Base-by-base conservation (phyloP, 2,888 invertebrate genomes). In the Napeogenes sylphis region DNA sequence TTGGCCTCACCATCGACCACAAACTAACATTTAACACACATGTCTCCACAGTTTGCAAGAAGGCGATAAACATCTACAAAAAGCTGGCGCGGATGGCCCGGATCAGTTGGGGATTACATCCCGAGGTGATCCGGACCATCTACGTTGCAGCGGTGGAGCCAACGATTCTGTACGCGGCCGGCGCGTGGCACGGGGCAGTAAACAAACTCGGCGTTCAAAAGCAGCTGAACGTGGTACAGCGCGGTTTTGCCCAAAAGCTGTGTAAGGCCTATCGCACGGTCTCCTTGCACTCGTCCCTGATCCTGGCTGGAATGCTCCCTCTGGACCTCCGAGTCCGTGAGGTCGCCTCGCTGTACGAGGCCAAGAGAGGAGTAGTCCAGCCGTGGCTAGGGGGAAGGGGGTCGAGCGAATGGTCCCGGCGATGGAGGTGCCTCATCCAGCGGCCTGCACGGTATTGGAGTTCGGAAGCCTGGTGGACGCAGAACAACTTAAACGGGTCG, bases 221-320 rank as follows among this genome's bases (percentile, higher is more conserved):
- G n/a, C 62, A 64, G 13, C 45, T 68, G 10, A 35, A 61, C 47
- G n/a, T 57, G 8, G 13, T 68, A 2, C 58, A 62, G 35, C 62
- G 68, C 33, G 66, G 62, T 1, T 69, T 67, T 35, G 65, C 66
- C 0, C 63, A 63, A 32, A 68, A 65, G 35, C 61, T 69, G 0
- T 47, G 65, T 64, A 3, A 58, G 55, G 62, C 69, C 0, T 66
- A 70, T 51, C 55, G 68, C 1, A 71, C 70, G 2, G 65, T 66
- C 6, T 70, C 71, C 0, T 59, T 70, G 3, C 63, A 47, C 13
- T 59, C 71, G 6, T 65, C 71, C 8, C 53, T 70, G 13, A 6
- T 65, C 3, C 61, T 70, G 8, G 61, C 69, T 1, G 69, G 69
- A 56, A 33, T 71, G n/a, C 67, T 71, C 2, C 69, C 71, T 8